Evolutionary conservation across 2,113 vertebrate species (phyloP).

Genomic region (Pogona vitticeps): DNA sequence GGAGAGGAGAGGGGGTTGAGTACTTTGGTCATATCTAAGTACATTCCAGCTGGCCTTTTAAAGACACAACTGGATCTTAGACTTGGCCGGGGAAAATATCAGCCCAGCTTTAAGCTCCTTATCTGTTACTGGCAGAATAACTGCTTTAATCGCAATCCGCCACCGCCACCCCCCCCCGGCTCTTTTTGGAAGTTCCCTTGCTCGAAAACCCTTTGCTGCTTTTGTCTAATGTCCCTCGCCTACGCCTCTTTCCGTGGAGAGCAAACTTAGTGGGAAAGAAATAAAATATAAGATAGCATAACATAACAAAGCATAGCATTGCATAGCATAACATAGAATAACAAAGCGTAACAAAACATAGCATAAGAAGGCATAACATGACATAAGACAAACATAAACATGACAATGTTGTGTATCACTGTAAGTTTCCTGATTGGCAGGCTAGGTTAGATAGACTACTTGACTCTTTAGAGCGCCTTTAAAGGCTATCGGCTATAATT

Average conservation of each 20-base stretch:
- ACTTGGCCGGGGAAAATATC: slow-evolving; percentile 69
- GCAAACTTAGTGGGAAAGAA: slow-evolving; percentile 35
- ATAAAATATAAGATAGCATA: not conserved
- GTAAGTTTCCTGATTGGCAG: no score
- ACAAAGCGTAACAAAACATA: not conserved
- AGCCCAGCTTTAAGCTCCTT: slow-evolving; percentile 67
- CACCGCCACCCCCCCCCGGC: not conserved
- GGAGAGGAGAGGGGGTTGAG: no score
- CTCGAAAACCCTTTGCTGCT: slow-evolving; percentile 39
- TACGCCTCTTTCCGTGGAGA: slow-evolving; percentile 23
- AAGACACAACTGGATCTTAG: slow-evolving; percentile 53
- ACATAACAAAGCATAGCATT: not conserved
- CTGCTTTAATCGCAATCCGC: slow-evolving; percentile 51
- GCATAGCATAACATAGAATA: no score
- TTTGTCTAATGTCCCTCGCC: not conserved
- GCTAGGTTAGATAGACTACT: no score
- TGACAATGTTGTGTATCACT: no score
- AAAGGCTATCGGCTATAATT: no score
- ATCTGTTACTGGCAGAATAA: slow-evolving; percentile 58
- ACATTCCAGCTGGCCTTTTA: slow-evolving; percentile 68
- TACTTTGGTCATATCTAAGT: slow-evolving; percentile 63
- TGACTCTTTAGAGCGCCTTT: no score
- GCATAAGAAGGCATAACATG: not conserved
- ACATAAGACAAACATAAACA: no score
- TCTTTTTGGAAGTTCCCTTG: slow-evolving; percentile 66